Evolutionary conservation across 2,113 vertebrate species (phyloP), one percentile per base, ranked within the genome.

Genomic region (Lontra canadensis): DNA sequence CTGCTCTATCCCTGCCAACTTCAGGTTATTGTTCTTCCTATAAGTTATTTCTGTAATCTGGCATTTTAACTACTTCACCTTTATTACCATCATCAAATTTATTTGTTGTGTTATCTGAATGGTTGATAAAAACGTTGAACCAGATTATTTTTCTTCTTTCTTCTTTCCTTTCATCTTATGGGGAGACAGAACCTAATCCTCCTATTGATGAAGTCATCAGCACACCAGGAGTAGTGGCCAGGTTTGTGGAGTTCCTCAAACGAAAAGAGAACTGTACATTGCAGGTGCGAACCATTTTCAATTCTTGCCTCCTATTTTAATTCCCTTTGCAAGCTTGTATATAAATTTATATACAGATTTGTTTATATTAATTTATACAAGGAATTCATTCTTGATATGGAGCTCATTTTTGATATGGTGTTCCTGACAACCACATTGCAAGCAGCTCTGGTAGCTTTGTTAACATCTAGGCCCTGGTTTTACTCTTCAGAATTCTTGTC

Each of bases 131-230:
- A 97, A 84, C 55, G 31, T 88, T 59, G 29, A 97, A 57, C 31
- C 55, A 88, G 67, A 92, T 93, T 93, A 18, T 85, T 94, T 96
- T 89, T 97, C 82, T 87, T 89, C 21, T 95, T 90, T 92, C 36
- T 87, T 89, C 21, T 95, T 90, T 92, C 36, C 31, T 92, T 78
- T 89, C 81, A 73, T 97, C 95, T 97, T 96, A 67, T 95, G 83
- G 90, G 95, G 97, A 85, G 95, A 98, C 98, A 99, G 99, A 99
- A 96, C 99, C 99, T 69, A 99, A 99, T 97, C 99, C 99, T 87
- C 99, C 99, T 63, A 99, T 99, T 97, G 99, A 99, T 97, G 99
- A 99, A 99, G 99, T 99, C 88, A 99, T 99, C 97, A 99, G 99
- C 96, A 99, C 99, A 79, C 98, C 99, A 85, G 99, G 99, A 85